phyloP scores from a whole-genome alignment of 2,797 vertebrate genomes.

The Mallotus villosus region DNA sequence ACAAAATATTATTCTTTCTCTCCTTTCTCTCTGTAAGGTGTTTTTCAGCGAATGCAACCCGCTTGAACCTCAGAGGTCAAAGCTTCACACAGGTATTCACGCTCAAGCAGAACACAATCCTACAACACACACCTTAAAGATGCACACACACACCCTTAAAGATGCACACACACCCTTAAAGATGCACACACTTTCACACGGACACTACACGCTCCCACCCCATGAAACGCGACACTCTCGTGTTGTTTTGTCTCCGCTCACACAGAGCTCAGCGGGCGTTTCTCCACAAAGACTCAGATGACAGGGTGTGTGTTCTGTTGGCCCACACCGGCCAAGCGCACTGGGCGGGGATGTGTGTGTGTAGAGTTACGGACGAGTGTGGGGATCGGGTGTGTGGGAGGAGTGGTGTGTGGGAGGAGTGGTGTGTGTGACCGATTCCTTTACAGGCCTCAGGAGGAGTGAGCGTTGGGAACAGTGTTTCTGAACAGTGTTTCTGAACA shows the following conservation, averaged over 20 bases:
- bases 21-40: too few relatives aligned
- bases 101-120: constrained; percentile 28
- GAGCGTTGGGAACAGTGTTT: constrained; percentile 27
- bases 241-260: neutral
- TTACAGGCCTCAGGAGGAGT: constrained; percentile 47
- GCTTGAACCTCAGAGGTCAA: too few relatives aligned
- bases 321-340: neutral
- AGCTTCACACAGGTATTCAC: neutral
- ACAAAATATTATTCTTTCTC: too few relatives aligned
- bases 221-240: neutral
- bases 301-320: neutral
- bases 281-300: neutral
- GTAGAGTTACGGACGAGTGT: constrained; percentile 9
- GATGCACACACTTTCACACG: constrained; percentile 12
- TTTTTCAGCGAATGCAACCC: too few relatives aligned
- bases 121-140: neutral
- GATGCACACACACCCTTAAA: neutral
- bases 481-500: too few relatives aligned
- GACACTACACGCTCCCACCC: neutral
- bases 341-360: constrained; percentile 13
- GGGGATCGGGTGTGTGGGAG: constrained; percentile 11
- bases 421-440: constrained; percentile 33
- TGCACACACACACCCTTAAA: neutral
- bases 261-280: neutral
- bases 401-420: neutral